Base-by-base conservation (phyloP, 2,888 invertebrate species). In the Dascillus cervinus region DNA sequence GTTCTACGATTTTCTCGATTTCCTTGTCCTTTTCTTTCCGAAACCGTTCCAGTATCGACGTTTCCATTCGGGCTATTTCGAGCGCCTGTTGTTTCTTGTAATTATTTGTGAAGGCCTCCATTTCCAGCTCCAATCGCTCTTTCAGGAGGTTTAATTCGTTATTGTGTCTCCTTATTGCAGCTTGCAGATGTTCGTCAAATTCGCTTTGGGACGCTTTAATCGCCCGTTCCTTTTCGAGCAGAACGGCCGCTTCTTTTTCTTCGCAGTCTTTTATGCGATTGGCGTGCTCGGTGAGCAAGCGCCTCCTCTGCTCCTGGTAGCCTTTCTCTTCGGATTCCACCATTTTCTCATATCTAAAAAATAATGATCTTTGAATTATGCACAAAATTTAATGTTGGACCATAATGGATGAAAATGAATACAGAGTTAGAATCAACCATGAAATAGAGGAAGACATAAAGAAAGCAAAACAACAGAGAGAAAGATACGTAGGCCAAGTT, bases 21-120 rank as follows among this genome's bases (percentile, higher is more conserved):
- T 87, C 86, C 25, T 71, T 75, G 61, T 89, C 88, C 33, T 87
- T 64, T 54, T 88, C 86, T 27, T 70, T 69, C 55, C 78, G 75
- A 54, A 77, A 79, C 44, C 81, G 76, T 13, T 82, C 79, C 2
- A 77, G 61, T 49, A 88, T 77, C 46, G 73, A 71, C 32, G 70
- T 67, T 61, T 84, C 82, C 51, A 74, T 79, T 54, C 78, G 77
- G 32, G 74, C 72, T 29, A 85, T 62, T 5, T 72, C 57, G 13
- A 70, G 43, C 10, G 70, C 71, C 47, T 79, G 77, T 41, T 80
- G 76, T 34, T 73, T 72, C 47, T 73, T 73, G 46, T 71, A 75
- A 29, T 75, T 74, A 29, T 67, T 70, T 46, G 76, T 71, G 71
- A 75, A 77, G n/a, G 71, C 68, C 41, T 80, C 77, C 52, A 75